phyloP scores from a whole-genome alignment of 2,113 vertebrate genomes.

The Aleadryas rufinucha region DNA sequence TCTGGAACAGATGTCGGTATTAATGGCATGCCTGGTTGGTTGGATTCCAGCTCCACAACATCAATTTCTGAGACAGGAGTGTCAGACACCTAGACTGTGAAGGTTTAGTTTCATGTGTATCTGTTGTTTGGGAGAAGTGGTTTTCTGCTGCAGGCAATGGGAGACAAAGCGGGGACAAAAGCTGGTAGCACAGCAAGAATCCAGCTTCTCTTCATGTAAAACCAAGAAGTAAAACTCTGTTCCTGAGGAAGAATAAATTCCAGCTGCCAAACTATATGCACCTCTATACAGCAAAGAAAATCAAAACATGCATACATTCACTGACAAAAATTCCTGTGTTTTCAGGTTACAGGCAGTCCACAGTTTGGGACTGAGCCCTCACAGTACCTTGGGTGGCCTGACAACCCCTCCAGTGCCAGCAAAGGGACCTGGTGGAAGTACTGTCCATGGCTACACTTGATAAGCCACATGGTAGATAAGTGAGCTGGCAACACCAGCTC shows the following conservation, averaged over 20 bases:
- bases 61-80: not conserved
- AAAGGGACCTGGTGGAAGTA: fast-evolving
- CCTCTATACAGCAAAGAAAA: not conserved
- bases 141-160: not conserved
- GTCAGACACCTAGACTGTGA: not conserved
- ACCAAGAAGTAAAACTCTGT: not conserved
- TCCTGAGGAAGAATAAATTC: not conserved
- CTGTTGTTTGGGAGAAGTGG: not conserved
- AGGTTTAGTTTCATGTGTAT: not conserved
- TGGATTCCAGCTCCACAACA: not conserved
- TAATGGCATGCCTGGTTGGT: not conserved
- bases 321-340: not conserved
- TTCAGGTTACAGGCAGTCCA: not conserved
- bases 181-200: not conserved
- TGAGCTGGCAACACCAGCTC: not conserved
- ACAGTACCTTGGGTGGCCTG: not conserved
- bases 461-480: not conserved
- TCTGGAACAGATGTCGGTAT: not conserved
- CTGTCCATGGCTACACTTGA: not conserved
- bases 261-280: not conserved
- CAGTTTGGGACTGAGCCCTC: not conserved
- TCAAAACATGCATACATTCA: not conserved
- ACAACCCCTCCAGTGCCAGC: not conserved
- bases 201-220: not conserved
- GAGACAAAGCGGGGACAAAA: not conserved